Evolutionary conservation across 2,113 vertebrate species (phyloP).

Genomic region (Campylomormyrus numenius): DNA sequence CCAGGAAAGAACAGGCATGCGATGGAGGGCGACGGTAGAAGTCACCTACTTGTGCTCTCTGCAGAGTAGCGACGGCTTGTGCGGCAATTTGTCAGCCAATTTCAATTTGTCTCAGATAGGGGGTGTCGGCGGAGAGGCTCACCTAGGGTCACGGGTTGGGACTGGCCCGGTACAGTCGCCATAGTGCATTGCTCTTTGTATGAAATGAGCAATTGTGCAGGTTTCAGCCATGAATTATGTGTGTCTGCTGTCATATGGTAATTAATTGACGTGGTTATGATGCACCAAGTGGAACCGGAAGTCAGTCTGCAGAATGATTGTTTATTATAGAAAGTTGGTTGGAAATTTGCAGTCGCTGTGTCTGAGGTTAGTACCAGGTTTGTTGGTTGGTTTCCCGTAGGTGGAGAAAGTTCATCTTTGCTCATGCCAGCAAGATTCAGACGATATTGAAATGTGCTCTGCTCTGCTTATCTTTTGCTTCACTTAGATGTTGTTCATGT

Average conservation of each 20-base stretch:
- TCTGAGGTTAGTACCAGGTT: conserved; percentile 8
- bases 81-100: not conserved
- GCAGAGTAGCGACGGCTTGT: not conserved
- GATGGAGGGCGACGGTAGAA: not conserved
- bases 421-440: not conserved
- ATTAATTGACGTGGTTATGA: not conserved
- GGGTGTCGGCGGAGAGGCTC: not conserved
- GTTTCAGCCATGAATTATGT: not conserved
- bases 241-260: not conserved
- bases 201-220: not conserved
- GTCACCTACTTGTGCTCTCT: not conserved
- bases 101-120: not conserved
- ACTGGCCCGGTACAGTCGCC: not conserved
- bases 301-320: conserved; percentile 1
- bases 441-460: not conserved
- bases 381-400: not conserved
- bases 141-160: not conserved
- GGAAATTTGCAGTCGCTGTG: not conserved
- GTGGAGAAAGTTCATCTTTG: not conserved
- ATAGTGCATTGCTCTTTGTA: not conserved
- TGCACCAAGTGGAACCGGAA: not conserved
- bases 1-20: not conserved
- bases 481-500: not conserved
- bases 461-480: not conserved
- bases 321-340: not conserved